A percentile compares a stretch with the other conserved stretches of the same genome.
These are phyloP conservation scores for Drosophila affinis DNA, from an alignment of 2,888 invertebrate genomes.

Conservation along the genomic window DNA sequence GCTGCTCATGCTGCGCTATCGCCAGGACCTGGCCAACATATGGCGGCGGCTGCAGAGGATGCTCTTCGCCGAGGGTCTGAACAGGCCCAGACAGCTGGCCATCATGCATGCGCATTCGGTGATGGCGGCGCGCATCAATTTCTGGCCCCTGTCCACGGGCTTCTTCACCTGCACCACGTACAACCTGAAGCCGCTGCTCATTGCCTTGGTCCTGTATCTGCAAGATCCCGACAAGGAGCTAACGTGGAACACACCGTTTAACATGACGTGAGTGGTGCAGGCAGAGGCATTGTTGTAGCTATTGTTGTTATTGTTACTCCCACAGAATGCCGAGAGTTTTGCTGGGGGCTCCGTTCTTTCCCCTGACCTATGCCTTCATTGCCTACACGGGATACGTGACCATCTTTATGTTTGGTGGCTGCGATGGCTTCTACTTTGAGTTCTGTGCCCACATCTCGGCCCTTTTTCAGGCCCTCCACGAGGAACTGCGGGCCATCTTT, in stretches of 20 bases:
- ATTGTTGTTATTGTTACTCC: too few species aligned
- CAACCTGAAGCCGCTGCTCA: constrained; percentile 68
- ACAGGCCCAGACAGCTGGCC: background rate
- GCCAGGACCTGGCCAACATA: constrained; percentile 59
- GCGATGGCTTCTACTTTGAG: constrained; percentile 78
- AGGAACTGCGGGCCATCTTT: constrained; percentile 58
- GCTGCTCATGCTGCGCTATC: constrained; percentile 63
- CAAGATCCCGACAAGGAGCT: constrained; percentile 40
- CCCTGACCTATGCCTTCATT: constrained; percentile 67
- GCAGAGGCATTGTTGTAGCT: too few species aligned
- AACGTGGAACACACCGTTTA: constrained; percentile 70
- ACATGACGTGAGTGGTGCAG: constrained; percentile 73
- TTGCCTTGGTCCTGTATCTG: constrained; percentile 51
- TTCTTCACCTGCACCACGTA: constrained; percentile 68
- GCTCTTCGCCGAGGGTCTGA: constrained; percentile 36
- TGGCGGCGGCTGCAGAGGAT: constrained; percentile 43
- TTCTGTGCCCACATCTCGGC: constrained; percentile 66
- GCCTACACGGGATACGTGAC: constrained; percentile 77
- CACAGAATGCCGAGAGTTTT: constrained; percentile 65
- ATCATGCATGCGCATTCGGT: constrained; percentile 49
- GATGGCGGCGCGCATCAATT: constrained; percentile 69
- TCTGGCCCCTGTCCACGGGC: constrained; percentile 71
- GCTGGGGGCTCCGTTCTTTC: constrained; percentile 52
- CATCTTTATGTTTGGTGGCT: constrained; percentile 76
- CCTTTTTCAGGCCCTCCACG: constrained; percentile 58